Evolutionary conservation across 1,140 invertebrate genomes (phyloP).

Genomic region (Drosophila athabasca): DNA sequence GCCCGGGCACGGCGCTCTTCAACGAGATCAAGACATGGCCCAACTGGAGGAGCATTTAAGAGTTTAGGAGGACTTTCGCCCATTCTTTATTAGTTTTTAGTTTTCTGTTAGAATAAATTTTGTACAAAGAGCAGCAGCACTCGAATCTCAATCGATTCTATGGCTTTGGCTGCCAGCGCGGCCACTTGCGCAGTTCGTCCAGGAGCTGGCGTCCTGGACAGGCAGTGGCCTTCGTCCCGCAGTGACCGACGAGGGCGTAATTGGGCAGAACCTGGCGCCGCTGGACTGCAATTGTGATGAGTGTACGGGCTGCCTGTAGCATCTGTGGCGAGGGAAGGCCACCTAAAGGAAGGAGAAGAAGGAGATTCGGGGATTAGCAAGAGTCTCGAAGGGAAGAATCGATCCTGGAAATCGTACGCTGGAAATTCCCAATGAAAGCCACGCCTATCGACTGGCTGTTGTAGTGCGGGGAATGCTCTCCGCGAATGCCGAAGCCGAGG

Average conservation of each 20-base stretch:
- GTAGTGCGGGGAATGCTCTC: conserved; percentile 87
- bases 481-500: conserved; percentile 87
- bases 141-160: background rate
- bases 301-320: conserved; percentile 84
- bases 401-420: conserved; percentile 31
- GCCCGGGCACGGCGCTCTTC: conserved; percentile 87
- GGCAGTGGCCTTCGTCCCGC: conserved; percentile 40
- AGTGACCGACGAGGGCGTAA: conserved; percentile 35
- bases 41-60: conserved; percentile 62
- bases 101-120: background rate
- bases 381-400: too few relatives aligned
- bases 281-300: conserved; percentile 84
- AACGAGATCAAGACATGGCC: conserved; percentile 85
- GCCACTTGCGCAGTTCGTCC: conserved; percentile 34
- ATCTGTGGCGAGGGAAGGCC: conserved; percentile 85
- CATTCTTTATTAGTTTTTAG: background rate
- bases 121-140: background rate
- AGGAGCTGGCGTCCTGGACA: conserved; percentile 37
- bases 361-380: background rate
- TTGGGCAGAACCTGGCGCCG: conserved; percentile 34
- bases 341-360: conserved; percentile 1
- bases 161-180: conserved; percentile 29
- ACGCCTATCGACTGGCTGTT: conserved; percentile 88
- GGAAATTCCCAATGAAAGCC: conserved; percentile 85
- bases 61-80: conserved; percentile 15